Evolutionary conservation across 2,888 invertebrate genomes (phyloP), one percentile per base, ranked within the genome.

Genomic region (Kryphioiulus occultus): DNA sequence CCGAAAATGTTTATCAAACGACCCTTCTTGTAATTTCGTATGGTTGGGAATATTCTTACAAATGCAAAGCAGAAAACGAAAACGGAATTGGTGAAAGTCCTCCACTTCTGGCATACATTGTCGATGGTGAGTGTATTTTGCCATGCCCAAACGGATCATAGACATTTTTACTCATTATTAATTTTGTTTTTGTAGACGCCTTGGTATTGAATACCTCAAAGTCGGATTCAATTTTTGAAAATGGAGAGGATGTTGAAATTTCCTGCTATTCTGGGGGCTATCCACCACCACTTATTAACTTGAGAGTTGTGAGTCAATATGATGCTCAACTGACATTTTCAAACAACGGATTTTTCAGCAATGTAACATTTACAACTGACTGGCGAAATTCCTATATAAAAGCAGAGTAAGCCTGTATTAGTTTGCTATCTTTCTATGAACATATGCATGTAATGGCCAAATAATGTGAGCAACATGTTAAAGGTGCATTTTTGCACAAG

Each of bases 281-380:
- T 84, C 84, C 84, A n/a, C 84, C 84, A 35, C 84, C 84, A 10
- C 39, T 39, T n/a, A 84, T 84, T 19, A 84, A 84, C 42, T 15
- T 84, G 15, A 84, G 35, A 7, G 84, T 84, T 39, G 42, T 84
- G 4, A 35, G 39, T 35, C 35, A 84, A 84, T 32, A 84, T 22
- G 84, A 84, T 84, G 42, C 35, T 17, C 0, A 2, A 35, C 35
- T 84, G 68, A 68, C 10, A 26, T 68, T 68, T 68, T 68, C 26
- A 26, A 30, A 30, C 39, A 9, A 83, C 1, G n/a, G 30, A 32
- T 32, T 83, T 83, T 9, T 83, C 17, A 83, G 30, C n/a, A 83
- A 83, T n/a, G 39, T 83, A 17, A 83, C 83, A 15, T 83, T 83
- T n/a, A 83, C 35, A n/a, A 4, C 83, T 32, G 83, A 83, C 7